Evolutionary conservation across 1,140 invertebrate genomes (phyloP).

Genomic region (Drosophila mauritiana): DNA sequence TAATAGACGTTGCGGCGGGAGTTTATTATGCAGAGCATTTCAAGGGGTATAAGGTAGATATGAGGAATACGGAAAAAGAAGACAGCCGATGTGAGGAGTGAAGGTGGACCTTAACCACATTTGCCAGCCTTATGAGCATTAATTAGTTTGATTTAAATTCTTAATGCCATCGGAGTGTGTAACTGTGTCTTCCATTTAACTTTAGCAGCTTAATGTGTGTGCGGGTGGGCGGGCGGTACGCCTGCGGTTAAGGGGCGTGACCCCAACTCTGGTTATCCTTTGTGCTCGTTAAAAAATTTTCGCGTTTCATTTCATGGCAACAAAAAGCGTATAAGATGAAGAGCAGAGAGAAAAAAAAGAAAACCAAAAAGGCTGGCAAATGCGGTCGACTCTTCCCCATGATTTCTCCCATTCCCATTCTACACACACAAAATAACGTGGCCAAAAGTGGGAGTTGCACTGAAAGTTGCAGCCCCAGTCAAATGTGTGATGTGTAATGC

Average conservation of each 20-base stretch:
- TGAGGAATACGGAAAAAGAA: neutral
- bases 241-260: slow-evolving; percentile 28
- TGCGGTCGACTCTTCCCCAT: slow-evolving; percentile 49
- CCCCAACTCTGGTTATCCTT: slow-evolving; percentile 57
- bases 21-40: slow-evolving; percentile 1
- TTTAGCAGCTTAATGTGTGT: slow-evolving; percentile 56
- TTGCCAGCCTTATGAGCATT: slow-evolving; percentile 61
- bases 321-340: slow-evolving; percentile 56
- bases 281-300: slow-evolving; percentile 81
- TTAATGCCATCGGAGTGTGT: slow-evolving; percentile 60
- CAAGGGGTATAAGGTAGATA: neutral
- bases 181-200: slow-evolving; percentile 68
- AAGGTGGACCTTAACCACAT: slow-evolving; percentile 48
- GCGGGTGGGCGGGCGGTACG: slow-evolving; percentile 4
- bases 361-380: slow-evolving; percentile 56
- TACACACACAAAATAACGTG: slow-evolving; percentile 16
- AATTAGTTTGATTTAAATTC: slow-evolving; percentile 81
- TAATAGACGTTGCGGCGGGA: slow-evolving; percentile 16
- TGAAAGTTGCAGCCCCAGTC: slow-evolving; percentile 49
- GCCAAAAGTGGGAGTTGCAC: slow-evolving; percentile 13
- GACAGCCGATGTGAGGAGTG: neutral
- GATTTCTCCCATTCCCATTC: slow-evolving; percentile 4
- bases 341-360: slow-evolving; percentile 27
- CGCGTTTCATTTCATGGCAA: slow-evolving; percentile 76
- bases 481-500: slow-evolving; percentile 56